Evolutionary conservation across 2,113 vertebrate species (phyloP), one percentile per base, ranked within the genome.

Genomic region (Xyliphius kryptos): DNA sequence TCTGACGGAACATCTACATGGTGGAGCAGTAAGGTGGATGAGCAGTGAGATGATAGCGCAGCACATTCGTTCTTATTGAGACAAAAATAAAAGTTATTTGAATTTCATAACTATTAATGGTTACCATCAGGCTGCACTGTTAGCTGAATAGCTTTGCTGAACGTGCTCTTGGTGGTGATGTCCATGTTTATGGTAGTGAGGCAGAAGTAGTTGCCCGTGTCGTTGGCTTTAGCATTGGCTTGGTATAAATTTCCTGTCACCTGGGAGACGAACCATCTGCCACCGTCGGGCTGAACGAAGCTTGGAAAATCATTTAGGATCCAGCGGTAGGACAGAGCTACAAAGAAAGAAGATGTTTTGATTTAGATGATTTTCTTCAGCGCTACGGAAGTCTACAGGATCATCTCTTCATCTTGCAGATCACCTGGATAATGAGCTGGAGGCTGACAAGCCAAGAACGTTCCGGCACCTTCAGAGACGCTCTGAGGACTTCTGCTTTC

Each of bases 371-470:
- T 21, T 49, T 2, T 57, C 1, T 21, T 66, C 3, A 55, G 12
- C 14, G 37, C 20, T 43, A 12, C 20, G 9, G 36, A 20, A 44
- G 17, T 6, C 3, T 1, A 3, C 3, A 56, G 16, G 9, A 6
- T 10, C 16, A 44, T 50, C 11, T 41, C 51, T 3, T 22, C 1
- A 21, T 21, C 7, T 47, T 26, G 2, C 16, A 17, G 14, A 6
- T 6, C 67, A 97, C 96, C 93, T 86, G 96, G 96, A 74, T 97
- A 98, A 77, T 98, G 96, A 60, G 88, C 85, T 1, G 96, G 94
- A 0, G 94, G 91, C 62, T 92, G 92, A 77, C 96, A 98, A 57
- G 91, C 72, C 5, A 97, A 67, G 80, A 92, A 90, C 15, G 90
- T 86, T 13, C 95, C 96, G 68, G 80, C 79, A 13, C 96, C 96